Evolutionary conservation across 2,797 vertebrate genomes (phyloP).

Genomic region (Enteromius radiatus): DNA sequence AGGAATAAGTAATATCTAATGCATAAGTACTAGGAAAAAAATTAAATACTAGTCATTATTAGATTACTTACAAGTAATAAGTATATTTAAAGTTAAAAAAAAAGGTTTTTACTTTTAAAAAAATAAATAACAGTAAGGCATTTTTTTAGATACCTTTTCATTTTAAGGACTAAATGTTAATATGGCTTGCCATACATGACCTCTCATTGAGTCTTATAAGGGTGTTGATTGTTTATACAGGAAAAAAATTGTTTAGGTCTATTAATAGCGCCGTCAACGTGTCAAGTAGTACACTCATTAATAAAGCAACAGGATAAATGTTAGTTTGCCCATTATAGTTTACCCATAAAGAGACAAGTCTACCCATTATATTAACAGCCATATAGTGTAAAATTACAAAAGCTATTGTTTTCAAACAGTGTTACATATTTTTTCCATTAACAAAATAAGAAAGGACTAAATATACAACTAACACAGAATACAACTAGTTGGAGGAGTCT

Average conservation of each 20-base stretch:
- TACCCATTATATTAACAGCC: neutral
- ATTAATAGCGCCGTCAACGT: slow-evolving; percentile 10
- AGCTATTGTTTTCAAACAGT: neutral
- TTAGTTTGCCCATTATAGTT: neutral
- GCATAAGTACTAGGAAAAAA: neutral
- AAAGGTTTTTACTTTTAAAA: too few relatives aligned
- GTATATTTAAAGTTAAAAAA: neutral
- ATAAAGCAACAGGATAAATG: neutral
- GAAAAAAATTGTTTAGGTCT: neutral
- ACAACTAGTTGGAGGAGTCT: neutral
- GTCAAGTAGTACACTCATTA: neutral
- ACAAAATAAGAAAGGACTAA: neutral
- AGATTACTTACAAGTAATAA: neutral
- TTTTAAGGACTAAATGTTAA: neutral
- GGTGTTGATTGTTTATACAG: slow-evolving; percentile 9
- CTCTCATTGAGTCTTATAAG: slow-evolving; percentile 2
- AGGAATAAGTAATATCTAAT: neutral
- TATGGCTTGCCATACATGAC: slow-evolving; percentile 26
- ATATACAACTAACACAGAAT: neutral
- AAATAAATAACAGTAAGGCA: neutral
- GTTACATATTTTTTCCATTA: neutral
- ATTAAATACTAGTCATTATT: neutral
- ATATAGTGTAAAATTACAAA: neutral
- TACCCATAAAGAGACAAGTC: neutral
- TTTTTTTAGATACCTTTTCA: neutral